Evolutionary conservation across 2,113 vertebrate species (phyloP).

Genomic region (Rhea pennata): DNA sequence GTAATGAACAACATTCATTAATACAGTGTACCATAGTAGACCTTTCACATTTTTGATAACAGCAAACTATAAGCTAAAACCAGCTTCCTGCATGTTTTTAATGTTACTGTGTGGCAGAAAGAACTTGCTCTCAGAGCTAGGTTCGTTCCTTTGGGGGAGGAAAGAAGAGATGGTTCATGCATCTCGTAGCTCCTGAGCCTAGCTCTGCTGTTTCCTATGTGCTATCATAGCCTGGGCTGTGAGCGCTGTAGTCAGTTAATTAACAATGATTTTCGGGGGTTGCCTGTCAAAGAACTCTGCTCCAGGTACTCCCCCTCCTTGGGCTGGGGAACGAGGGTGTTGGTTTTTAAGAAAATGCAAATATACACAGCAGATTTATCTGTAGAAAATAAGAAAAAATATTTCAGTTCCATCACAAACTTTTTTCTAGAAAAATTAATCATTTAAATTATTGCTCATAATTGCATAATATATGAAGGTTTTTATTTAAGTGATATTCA

Average conservation of each 20-base stretch:
- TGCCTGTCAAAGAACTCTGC: too few relatives aligned
- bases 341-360: too few relatives aligned
- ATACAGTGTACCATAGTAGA: neutral
- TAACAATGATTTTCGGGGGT: too few relatives aligned
- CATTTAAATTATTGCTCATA: too few relatives aligned
- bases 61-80: neutral
- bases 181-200: neutral
- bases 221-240: neutral
- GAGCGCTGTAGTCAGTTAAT: neutral
- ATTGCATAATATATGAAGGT: too few relatives aligned
- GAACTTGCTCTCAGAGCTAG: neutral
- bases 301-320: too few relatives aligned
- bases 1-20: neutral
- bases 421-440: too few relatives aligned
- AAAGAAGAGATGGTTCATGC: neutral
- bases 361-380: too few relatives aligned
- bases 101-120: neutral
- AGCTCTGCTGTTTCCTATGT: neutral
- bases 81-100: neutral
- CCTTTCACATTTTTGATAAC: neutral
- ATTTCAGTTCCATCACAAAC: too few relatives aligned
- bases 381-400: too few relatives aligned
- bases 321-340: too few relatives aligned
- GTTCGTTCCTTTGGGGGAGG: neutral
- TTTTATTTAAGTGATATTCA: too few relatives aligned